phyloP scores from a whole-genome alignment of 35 echinoderm and acorn worm species.

The Strongylocentrotus purpuratus region DNA sequence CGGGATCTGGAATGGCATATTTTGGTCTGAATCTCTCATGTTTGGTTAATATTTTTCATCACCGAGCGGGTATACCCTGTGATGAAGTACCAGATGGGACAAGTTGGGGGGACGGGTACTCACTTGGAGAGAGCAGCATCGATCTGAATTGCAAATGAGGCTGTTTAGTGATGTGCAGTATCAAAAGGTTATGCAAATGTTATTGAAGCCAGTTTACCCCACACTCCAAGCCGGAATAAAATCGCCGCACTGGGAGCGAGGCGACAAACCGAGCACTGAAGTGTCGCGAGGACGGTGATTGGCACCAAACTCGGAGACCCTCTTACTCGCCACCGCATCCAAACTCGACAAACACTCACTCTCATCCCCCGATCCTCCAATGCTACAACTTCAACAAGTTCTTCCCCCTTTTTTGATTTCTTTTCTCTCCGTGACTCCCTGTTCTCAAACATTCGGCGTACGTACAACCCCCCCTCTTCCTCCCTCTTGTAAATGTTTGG shows the following conservation, averaged over 20 bases:
- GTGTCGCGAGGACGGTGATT: constrained; percentile 31
- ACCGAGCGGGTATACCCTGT: background rate
- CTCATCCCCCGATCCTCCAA: background rate
- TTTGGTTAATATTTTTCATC: constrained; percentile 42
- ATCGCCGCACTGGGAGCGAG: constrained; percentile 26
- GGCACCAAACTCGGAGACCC: constrained; percentile 18
- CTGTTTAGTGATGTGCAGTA: constrained; percentile 49
- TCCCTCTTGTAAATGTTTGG: constrained; percentile 37
- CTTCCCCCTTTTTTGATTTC: background rate
- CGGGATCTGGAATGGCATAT: background rate
- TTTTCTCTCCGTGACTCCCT: background rate
- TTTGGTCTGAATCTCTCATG: constrained; percentile 9
- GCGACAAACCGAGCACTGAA: constrained; percentile 23
- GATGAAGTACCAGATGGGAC: constrained; percentile 37
- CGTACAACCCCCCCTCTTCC: background rate
- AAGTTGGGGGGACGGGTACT: constrained; percentile 38
- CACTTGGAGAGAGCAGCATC: constrained; percentile 32
- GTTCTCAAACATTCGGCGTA: background rate
- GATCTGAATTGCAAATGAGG: constrained; percentile 44
- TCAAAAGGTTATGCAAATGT: constrained; percentile 56
- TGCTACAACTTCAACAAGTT: constrained; percentile 20
- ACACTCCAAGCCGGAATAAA: constrained; percentile 45
- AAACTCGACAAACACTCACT: constrained; percentile 37
- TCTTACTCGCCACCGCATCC: constrained; percentile 36
- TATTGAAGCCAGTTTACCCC: constrained; percentile 53